These are phyloP conservation scores for Serilophus lunatus DNA, from an alignment of 2,113 vertebrate species.

Conservation along the genomic window DNA sequence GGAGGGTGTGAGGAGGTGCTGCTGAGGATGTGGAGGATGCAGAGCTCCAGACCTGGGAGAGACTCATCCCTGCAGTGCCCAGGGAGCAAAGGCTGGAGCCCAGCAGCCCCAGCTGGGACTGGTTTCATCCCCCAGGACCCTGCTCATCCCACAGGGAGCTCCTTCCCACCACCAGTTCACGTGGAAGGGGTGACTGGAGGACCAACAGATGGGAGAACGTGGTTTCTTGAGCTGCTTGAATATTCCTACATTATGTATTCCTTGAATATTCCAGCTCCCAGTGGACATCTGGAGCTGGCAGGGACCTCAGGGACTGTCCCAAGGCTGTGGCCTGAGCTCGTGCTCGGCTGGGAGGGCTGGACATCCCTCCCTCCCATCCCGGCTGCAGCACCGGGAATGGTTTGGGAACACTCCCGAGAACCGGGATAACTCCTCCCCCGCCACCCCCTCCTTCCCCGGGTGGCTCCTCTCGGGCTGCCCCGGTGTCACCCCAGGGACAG, in stretches of 20 bases:
- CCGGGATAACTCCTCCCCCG: not conserved
- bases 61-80: fast-evolving
- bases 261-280: too few relatives aligned
- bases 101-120: not conserved
- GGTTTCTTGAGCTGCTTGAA: not conserved
- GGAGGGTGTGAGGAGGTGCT: not conserved
- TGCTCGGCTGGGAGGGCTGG: not conserved
- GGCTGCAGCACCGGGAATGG: not conserved
- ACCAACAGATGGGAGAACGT: not conserved
- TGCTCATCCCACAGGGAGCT: not conserved
- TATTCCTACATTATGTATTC: too few relatives aligned
- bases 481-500: fast-evolving
- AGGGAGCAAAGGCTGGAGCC: not conserved
- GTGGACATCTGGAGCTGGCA: not conserved
- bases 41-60: not conserved
- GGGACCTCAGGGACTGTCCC: not conserved
- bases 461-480: not conserved
- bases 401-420: not conserved
- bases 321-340: not conserved
- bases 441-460: not conserved
- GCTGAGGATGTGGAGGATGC: not conserved
- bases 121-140: not conserved
- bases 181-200: not conserved
- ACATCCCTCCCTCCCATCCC: not conserved
- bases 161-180: not conserved